These are phyloP conservation scores for Dallia pectoralis DNA, from an alignment of 2,797 vertebrate species.

Conservation along the genomic window DNA sequence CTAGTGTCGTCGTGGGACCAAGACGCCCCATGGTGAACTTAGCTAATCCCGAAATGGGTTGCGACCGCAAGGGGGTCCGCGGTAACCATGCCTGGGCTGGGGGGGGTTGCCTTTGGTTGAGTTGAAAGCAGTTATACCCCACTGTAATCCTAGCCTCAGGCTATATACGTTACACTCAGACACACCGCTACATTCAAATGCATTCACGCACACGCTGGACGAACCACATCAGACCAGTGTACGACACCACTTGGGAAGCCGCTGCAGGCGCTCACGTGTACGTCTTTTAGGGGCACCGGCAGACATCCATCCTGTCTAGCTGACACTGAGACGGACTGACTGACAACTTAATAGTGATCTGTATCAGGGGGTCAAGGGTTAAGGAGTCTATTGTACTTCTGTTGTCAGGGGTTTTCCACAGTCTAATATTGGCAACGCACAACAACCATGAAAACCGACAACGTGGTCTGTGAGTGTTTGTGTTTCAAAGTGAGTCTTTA, in stretches of 20 bases:
- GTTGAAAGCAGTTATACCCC: not conserved
- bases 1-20: constrained; percentile 39
- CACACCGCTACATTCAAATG: not conserved
- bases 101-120: not conserved
- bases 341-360: not conserved
- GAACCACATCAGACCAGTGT: not conserved
- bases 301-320: not conserved
- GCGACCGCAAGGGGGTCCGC: constrained; percentile 21
- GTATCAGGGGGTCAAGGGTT: not conserved
- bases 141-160: not conserved
- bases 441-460: not conserved
- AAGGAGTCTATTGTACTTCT: no score
- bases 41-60: constrained; percentile 40
- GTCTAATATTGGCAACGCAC: not conserved
- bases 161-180: not conserved
- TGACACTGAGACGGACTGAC: not conserved
- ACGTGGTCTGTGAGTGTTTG: not conserved
- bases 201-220: not conserved
- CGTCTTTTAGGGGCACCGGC: not conserved
- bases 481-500: not conserved
- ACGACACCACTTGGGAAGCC: not conserved
- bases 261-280: not conserved
- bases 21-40: constrained; percentile 50
- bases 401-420: not conserved
- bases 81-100: constrained; percentile 19